Conservation (phyloP, 1,140 invertebrate genomes). For the Tetramorium simillimum region DNA sequence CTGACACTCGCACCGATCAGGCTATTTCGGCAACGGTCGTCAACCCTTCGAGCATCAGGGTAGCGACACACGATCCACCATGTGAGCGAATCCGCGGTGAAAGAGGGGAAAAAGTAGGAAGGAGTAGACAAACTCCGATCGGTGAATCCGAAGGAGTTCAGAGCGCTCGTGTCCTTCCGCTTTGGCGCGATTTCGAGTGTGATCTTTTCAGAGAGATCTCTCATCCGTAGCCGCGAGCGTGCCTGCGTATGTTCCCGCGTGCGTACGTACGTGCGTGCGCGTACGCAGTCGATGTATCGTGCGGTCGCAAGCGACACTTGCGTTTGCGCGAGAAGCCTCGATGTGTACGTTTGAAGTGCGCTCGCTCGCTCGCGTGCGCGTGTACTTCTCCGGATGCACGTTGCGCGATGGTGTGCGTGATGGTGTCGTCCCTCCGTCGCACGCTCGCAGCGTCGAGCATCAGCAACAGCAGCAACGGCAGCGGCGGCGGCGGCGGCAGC, state of each 20-base stretch:
- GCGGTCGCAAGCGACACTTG: slow-evolving; percentile 36
- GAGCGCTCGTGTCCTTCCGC: slow-evolving; percentile 4
- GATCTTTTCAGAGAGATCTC: background rate
- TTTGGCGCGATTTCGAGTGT: slow-evolving; percentile 4
- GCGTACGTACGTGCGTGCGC: slow-evolving; percentile 52
- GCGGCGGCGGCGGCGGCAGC: background rate
- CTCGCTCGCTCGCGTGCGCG: slow-evolving; percentile 43
- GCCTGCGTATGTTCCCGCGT: slow-evolving; percentile 6
- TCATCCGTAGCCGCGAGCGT: background rate
- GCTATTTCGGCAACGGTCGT: background rate
- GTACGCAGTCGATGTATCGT: slow-evolving; percentile 51
- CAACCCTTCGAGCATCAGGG: background rate
- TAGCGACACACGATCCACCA: background rate
- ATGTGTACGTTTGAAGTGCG: slow-evolving; percentile 23
- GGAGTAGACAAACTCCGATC: background rate
- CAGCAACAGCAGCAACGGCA: slow-evolving; percentile 37
- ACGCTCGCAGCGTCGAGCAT: slow-evolving; percentile 56
- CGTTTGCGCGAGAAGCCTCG: slow-evolving; percentile 62
- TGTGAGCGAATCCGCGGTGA: no score
- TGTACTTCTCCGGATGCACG: slow-evolving; percentile 46
- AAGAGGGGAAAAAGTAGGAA: background rate
- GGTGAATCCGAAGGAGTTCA: background rate
- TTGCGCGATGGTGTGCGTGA: slow-evolving; percentile 49
- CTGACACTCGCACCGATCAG: slow-evolving; percentile 33
- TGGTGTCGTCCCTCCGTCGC: slow-evolving; percentile 49